Evolutionary conservation across 2,797 vertebrate species (phyloP).

Genomic region (Enteromius unitaeniatus): DNA sequence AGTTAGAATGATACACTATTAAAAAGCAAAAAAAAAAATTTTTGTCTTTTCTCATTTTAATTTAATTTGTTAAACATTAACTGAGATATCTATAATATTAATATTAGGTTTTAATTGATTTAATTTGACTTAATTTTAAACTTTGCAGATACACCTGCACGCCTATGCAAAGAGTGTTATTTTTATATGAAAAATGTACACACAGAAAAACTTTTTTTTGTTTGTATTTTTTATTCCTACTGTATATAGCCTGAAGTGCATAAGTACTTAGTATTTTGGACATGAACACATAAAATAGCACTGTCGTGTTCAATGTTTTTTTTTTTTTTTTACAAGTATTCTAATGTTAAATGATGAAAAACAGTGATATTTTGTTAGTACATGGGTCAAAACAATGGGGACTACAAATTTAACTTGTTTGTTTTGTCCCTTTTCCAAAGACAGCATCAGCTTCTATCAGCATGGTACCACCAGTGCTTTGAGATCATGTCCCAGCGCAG

Average conservation of each 20-base stretch:
- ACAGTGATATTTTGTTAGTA: background rate
- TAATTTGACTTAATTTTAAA: background rate
- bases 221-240: background rate
- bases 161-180: background rate
- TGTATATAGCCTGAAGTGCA: background rate
- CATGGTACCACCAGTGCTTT: slow-evolving; percentile 37
- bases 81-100: background rate
- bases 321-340: background rate
- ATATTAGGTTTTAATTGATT: background rate
- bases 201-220: background rate
- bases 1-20: background rate
- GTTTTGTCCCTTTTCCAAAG: slow-evolving; percentile 30
- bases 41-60: too few species aligned
- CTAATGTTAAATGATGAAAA: background rate
- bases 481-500: slow-evolving; percentile 15
- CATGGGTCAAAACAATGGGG: background rate
- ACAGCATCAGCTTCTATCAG: slow-evolving; percentile 32
- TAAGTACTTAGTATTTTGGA: background rate
- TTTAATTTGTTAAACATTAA: background rate
- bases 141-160: background rate
- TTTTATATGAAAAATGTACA: background rate
- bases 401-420: slow-evolving; percentile 7
- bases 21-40: background rate
- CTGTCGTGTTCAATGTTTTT: background rate
- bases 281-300: background rate